Conservation (phyloP, 30 jellyfish, hydroid and myxozoan genomes). For the Mastigias papua region DNA sequence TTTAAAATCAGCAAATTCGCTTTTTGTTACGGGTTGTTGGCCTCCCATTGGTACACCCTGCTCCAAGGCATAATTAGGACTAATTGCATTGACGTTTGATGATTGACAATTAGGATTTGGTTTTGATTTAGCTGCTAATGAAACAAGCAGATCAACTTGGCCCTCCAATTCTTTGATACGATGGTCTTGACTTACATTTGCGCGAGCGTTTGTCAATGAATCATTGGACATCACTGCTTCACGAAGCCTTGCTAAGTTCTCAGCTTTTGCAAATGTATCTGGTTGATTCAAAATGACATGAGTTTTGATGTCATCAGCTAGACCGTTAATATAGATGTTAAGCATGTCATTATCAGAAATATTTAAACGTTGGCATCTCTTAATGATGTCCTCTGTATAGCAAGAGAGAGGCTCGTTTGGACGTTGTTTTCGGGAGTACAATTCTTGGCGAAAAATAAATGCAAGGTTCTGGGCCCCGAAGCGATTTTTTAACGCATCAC, state of each 20-base stretch:
- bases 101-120: neutral
- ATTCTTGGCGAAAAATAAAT: slow-evolving; percentile 30
- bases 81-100: neutral
- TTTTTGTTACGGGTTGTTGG: neutral
- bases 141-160: slow-evolving; percentile 3
- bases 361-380: neutral
- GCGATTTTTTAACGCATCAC: slow-evolving; percentile 28
- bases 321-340: slow-evolving; percentile 28
- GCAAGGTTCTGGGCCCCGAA: slow-evolving; percentile 22
- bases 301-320: neutral
- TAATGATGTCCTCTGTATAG: slow-evolving; percentile 29
- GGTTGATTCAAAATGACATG: slow-evolving; percentile 41
- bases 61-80: neutral
- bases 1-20: slow-evolving; percentile 10
- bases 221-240: slow-evolving; percentile 20
- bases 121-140: slow-evolving; percentile 22
- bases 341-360: slow-evolving; percentile 32
- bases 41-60: neutral
- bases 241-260: slow-evolving; percentile 20
- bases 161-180: slow-evolving; percentile 20
- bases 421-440: slow-evolving; percentile 43
- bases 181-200: neutral
- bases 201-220: slow-evolving; percentile 2
- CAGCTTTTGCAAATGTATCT: slow-evolving; percentile 27
- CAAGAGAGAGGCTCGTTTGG: slow-evolving; percentile 19